phyloP scores from a whole-genome alignment of 2,797 vertebrate species.

The Morus bassanus region DNA sequence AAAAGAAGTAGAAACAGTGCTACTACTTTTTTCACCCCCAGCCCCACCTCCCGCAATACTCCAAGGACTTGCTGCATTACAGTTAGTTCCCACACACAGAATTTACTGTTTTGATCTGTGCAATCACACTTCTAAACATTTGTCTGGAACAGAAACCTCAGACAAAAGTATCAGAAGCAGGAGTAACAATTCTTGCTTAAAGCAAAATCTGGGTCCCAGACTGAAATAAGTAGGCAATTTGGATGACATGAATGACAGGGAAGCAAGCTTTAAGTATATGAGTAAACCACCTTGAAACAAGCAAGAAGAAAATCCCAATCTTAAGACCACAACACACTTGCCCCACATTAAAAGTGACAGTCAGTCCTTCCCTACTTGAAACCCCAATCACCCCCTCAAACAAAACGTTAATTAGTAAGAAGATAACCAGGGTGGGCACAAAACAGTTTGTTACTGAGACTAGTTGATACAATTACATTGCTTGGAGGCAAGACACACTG shows the following conservation, averaged over 20 bases:
- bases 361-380: background rate
- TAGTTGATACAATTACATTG: background rate
- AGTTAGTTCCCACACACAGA: background rate
- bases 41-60: background rate
- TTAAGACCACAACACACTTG: background rate
- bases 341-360: background rate
- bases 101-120: background rate
- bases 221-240: background rate
- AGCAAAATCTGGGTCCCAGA: background rate
- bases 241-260: background rate
- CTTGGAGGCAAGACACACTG: background rate
- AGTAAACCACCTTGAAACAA: background rate
- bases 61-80: background rate
- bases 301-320: background rate
- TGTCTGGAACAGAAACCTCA: background rate
- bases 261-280: background rate
- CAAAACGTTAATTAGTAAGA: background rate
- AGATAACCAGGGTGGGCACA: background rate
- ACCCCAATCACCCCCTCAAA: background rate
- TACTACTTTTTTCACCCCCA: slow-evolving; percentile 23
- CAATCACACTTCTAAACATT: background rate
- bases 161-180: background rate
- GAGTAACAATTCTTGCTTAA: background rate
- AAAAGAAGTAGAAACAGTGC: slow-evolving; percentile 68
- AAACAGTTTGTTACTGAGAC: background rate